These are phyloP conservation scores for Spinus olivaceus DNA, from an alignment of 2,797 vertebrate species.

Conservation along the genomic window DNA sequence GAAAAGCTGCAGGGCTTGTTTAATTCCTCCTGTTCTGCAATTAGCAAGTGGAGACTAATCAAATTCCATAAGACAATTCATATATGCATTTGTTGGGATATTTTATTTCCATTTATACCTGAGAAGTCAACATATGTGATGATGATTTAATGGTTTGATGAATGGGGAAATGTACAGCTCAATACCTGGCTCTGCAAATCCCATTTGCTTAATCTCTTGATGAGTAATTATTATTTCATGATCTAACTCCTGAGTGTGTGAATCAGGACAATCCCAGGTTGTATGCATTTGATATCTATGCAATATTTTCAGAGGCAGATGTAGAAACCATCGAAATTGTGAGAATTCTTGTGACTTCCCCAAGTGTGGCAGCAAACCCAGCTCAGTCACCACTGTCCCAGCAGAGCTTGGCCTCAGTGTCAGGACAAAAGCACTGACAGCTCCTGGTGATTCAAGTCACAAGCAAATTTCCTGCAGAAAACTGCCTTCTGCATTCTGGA, in stretches of 20 bases:
- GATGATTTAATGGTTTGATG: background rate
- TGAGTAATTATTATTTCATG: background rate
- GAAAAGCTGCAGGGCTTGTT: background rate
- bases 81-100: background rate
- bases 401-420: background rate
- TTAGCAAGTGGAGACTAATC: background rate
- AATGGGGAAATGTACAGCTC: background rate
- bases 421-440: background rate
- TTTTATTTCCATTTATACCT: background rate
- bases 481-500: background rate
- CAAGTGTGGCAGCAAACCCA: background rate
- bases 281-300: fast-evolving
- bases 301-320: background rate
- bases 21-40: background rate
- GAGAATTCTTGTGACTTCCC: background rate
- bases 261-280: background rate
- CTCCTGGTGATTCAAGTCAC: background rate
- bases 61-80: background rate
- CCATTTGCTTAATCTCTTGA: background rate
- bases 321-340: background rate
- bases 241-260: background rate
- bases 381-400: background rate
- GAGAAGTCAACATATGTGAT: background rate
- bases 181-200: background rate
- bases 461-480: background rate